Evolutionary conservation across 2,888 invertebrate genomes (phyloP).

Genomic region (Lutraria lutraria): DNA sequence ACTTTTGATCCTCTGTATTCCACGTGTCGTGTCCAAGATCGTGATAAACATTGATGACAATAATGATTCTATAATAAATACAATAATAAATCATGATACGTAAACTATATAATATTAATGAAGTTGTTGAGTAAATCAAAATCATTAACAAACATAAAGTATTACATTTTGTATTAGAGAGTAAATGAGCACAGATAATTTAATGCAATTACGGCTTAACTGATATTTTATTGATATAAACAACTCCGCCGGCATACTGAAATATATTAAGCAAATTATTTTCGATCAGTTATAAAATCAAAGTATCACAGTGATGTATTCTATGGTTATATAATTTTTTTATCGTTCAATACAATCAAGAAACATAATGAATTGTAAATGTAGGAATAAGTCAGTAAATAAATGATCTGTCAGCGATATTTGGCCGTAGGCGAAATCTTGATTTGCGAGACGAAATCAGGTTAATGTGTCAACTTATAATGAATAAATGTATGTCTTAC

Average conservation of each 20-base stretch:
- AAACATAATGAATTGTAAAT: not conserved
- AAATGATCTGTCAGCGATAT: not conserved
- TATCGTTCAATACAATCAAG: slow-evolving; percentile 2
- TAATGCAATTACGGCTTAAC: not conserved
- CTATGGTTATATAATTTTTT: not conserved
- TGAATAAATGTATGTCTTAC: not conserved
- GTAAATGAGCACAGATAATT: too few relatives aligned
- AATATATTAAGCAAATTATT: not conserved
- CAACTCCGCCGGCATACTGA: not conserved
- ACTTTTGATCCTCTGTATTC: too few relatives aligned
- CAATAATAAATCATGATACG: too few relatives aligned
- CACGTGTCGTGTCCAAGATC: too few relatives aligned
- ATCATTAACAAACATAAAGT: too few relatives aligned
- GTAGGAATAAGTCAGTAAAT: not conserved
- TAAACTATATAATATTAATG: too few relatives aligned
- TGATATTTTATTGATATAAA: not conserved
- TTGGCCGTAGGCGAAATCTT: not conserved
- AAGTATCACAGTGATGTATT: not conserved
- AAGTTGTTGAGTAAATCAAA: too few relatives aligned
- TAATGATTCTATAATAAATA: too few relatives aligned
- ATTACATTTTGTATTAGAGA: too few relatives aligned
- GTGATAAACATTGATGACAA: too few relatives aligned
- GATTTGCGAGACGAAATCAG: not conserved
- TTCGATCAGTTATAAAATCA: not conserved
- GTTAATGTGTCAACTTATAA: not conserved